These are phyloP conservation scores for Herpailurus yagouaroundi DNA, from an alignment of 2,113 vertebrate genomes.

Conservation along the genomic window DNA sequence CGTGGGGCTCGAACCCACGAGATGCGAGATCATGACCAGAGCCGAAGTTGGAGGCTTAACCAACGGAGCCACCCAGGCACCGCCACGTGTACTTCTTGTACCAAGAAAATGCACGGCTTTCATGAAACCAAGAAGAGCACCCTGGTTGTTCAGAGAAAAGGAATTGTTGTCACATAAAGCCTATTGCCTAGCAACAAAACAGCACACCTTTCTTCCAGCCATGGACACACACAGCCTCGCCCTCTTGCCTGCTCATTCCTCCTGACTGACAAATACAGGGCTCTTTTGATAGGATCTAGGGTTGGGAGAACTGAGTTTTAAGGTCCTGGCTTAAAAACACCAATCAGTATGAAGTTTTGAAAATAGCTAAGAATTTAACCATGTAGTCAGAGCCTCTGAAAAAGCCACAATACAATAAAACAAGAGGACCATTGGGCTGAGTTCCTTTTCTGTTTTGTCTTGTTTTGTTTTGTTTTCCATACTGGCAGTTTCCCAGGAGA, in stretches of 20 bases:
- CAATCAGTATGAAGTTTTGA: background rate
- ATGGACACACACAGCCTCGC: background rate
- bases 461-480: background rate
- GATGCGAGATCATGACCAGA: too few species aligned
- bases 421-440: background rate
- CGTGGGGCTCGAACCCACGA: too few species aligned
- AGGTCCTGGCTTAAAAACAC: conserved; percentile 1
- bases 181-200: conserved; percentile 70
- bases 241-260: background rate
- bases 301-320: background rate
- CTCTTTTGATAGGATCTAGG: conserved; percentile 49
- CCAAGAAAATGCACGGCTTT: conserved; percentile 26
- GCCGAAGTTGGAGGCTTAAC: too few species aligned
- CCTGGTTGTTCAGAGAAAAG: conserved; percentile 8
- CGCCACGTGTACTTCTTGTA: background rate
- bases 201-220: conserved; percentile 41
- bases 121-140: background rate
- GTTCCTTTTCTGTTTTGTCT: background rate
- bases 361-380: background rate
- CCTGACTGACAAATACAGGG: background rate
- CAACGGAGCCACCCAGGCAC: too few species aligned
- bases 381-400: background rate
- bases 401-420: background rate
- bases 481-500: background rate
- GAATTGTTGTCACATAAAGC: conserved; percentile 60